Percentiles rank a stretch among this genome's conserved stretches.
These are phyloP conservation scores for Acinonyx jubatus DNA, from an alignment of 2,113 vertebrate species.

Conservation along the genomic window DNA sequence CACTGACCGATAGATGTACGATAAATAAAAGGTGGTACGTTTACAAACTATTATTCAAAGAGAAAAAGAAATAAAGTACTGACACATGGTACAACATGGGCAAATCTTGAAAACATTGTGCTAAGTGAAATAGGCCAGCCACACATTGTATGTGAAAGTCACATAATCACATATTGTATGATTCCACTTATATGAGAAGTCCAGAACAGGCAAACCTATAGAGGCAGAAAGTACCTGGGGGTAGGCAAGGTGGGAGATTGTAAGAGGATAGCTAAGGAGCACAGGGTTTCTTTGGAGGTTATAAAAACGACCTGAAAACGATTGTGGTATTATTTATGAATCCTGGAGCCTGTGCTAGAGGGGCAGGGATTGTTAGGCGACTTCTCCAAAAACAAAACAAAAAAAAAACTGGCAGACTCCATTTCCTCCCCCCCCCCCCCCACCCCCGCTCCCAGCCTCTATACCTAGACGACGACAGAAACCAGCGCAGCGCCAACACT, in stretches of 20 bases:
- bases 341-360: background rate
- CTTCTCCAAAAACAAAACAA: background rate
- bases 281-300: background rate
- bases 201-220: background rate
- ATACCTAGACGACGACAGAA: background rate
- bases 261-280: background rate
- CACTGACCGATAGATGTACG: background rate
- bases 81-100: background rate
- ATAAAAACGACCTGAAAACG: background rate
- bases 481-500: background rate
- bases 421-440: background rate
- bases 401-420: background rate
- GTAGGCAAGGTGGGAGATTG: background rate
- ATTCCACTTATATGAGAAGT: background rate
- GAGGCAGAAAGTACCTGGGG: background rate
- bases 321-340: background rate
- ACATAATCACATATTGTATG: background rate
- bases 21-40: background rate
- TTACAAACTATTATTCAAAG: background rate
- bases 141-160: background rate
- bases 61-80: background rate
- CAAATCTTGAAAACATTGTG: background rate
- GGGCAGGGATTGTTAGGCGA: background rate
- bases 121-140: background rate
- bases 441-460: background rate